phyloP scores from a whole-genome alignment of 2,797 vertebrate genomes.

The Sparidentex hasta region DNA sequence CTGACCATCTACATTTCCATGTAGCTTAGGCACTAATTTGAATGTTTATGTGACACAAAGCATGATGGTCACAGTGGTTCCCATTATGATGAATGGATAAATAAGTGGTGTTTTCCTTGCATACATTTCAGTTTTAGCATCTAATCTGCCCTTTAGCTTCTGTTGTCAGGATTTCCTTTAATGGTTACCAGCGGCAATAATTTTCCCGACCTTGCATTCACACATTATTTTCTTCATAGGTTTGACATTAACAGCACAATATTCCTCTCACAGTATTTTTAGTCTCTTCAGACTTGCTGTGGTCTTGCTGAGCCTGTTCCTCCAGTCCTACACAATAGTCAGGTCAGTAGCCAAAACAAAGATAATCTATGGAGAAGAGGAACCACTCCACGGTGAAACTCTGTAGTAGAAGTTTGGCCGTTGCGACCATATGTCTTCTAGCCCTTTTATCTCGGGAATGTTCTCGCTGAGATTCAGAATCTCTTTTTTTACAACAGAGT shows the following conservation, averaged over 20 bases:
- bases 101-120: not conserved
- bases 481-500: too few relatives aligned
- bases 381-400: not conserved
- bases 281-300: not conserved
- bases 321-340: slow-evolving; percentile 22
- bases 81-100: not conserved
- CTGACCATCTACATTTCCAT: not conserved
- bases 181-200: not conserved
- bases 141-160: not conserved
- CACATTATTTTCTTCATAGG: not conserved
- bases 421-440: not conserved
- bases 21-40: not conserved
- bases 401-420: not conserved
- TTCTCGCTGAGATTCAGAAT: too few relatives aligned
- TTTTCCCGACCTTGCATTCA: slow-evolving; percentile 1
- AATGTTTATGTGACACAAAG: not conserved
- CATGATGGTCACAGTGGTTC: not conserved
- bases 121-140: not conserved
- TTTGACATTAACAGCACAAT: not conserved
- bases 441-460: not conserved
- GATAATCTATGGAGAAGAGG: slow-evolving; percentile 36
- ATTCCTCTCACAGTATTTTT: not conserved
- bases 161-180: not conserved
- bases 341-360: slow-evolving; percentile 28
- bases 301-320: slow-evolving; percentile 42